Evolutionary conservation across 2,888 invertebrate species (phyloP), one percentile per base, ranked within the genome.

Genomic region (Papilio protenor): DNA sequence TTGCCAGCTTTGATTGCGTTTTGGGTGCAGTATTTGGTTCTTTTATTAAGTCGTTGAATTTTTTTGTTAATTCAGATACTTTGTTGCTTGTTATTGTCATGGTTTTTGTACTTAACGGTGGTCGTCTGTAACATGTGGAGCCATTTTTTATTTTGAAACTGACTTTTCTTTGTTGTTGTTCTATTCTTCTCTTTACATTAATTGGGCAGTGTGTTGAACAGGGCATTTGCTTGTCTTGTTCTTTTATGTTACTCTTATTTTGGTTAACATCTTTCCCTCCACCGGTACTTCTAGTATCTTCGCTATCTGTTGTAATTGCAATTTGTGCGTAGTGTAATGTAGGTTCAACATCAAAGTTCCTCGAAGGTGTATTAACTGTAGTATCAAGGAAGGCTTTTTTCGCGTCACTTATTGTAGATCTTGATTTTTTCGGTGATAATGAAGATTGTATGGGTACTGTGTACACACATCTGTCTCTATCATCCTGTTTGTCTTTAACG

Each of bases 11-110:
- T 8, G 95, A 93, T 85, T 95, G 95, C 81, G 95, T 95, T 61
- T 95, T 86, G 11, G 95, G 85, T 6, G 88, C 88, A 69, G 87
- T 87, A 78, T 85, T 87, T 81, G 93, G 91, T 82, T 95, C 95
- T 75, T 87, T 90, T 80, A 96, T 95, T 84, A 96, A 92, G 86
- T 96, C 95, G 86, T 97, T 97, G 84, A 96, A 97, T 85, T 96
- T 96, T 81, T 96, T 95, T 1, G 97, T 96, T 78, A 97, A 88
- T 86, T 96, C 96, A 71, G 96, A 96, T 55, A 97, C 97, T 87
- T 96, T 95, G 83, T 92, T 96, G 79, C 95, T 92, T 18, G 92
- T 89, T 80, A 95, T 91, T 10, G 95, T 94, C 87, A 95, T 94
- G 84, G 94, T 93, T 87, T 92, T 95, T 14, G 93, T 87, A 52